Evolutionary conservation across 2,113 vertebrate species (phyloP), one percentile per base, ranked within the genome.

Genomic region (Engystomops pustulosus): DNA sequence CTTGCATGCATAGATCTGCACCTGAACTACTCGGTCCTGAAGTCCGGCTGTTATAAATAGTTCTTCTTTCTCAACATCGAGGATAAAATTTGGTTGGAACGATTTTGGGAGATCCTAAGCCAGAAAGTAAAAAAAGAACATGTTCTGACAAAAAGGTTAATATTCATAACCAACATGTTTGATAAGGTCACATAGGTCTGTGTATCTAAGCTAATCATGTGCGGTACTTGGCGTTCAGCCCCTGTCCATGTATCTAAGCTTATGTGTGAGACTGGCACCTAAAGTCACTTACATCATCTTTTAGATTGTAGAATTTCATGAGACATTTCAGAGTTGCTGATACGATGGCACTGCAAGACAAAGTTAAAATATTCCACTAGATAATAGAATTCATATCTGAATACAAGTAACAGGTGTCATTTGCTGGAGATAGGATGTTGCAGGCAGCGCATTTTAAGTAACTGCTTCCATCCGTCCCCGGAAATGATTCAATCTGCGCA

Each of bases 1-100:
- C 51, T n/a, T 2, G 51, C 9, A n/a, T n/a, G n/a, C n/a, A n/a
- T n/a, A n/a, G n/a, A n/a, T 27, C 58, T 30, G 27, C 60, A 94
- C 94, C 94, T 95, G 95, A 14, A 95, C 94, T 0, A 95, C 94
- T 85, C 94, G 86, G 88, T 95, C 95, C 88, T 95, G 95, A 15
- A 95, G 89, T 1, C 95, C 95, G 0, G 95, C 95, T 0, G 94
- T 95, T 38, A 95, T 95, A 86, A 94, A 93, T 7, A 95, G 92
- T 85, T 95, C 95, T 10, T 95, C 95, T 0, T 90, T 94, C 89
- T 95, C 95, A 74, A 95, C 94, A 0, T 91, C 94, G 34, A 95
- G 91, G 77, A 95, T 94, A 85, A 95, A 95, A 89, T 93, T 95
- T 71, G 95, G 94, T 85, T 90, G 86, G 30, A 92, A 36, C 9